phyloP scores from a whole-genome alignment of 1,140 invertebrate species.

The Steinernema khuongi region DNA sequence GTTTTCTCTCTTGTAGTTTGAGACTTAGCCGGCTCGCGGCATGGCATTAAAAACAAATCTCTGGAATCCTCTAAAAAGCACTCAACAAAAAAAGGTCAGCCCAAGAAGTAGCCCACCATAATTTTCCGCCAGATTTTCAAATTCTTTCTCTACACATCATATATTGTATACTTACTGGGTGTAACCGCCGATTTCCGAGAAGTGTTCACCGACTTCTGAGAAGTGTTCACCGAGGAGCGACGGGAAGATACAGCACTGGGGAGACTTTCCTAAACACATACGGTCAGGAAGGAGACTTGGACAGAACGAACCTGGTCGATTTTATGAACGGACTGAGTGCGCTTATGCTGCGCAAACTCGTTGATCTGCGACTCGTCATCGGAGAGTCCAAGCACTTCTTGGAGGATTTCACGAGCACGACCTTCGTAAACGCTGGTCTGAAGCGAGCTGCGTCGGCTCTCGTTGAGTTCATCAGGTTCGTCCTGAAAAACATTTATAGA shows the following conservation, averaged over 20 bases:
- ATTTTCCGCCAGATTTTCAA: too few relatives aligned
- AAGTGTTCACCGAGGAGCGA: background rate
- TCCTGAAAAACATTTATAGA: background rate
- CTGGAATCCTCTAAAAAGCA: too few relatives aligned
- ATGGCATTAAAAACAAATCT: too few relatives aligned
- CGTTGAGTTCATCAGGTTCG: background rate
- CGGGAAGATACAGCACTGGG: background rate
- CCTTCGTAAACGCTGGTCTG: constrained; percentile 1
- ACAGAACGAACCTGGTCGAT: background rate
- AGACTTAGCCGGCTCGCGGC: too few relatives aligned
- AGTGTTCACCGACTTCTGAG: background rate
- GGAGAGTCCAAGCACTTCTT: background rate
- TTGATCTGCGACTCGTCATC: background rate
- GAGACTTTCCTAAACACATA: background rate
- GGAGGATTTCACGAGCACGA: background rate
- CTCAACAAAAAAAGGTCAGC: too few relatives aligned
- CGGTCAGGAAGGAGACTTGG: background rate
- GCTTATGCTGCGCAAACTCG: background rate
- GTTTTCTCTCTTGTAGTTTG: too few relatives aligned
- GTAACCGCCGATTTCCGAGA: too few relatives aligned
- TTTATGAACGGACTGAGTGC: background rate
- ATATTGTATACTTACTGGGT: too few relatives aligned
- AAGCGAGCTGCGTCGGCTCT: background rate
- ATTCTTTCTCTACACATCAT: too few relatives aligned
- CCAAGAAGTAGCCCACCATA: too few relatives aligned